Evolutionary conservation across 2,888 invertebrate genomes (phyloP).

Genomic region (Parthenolecanium corni): DNA sequence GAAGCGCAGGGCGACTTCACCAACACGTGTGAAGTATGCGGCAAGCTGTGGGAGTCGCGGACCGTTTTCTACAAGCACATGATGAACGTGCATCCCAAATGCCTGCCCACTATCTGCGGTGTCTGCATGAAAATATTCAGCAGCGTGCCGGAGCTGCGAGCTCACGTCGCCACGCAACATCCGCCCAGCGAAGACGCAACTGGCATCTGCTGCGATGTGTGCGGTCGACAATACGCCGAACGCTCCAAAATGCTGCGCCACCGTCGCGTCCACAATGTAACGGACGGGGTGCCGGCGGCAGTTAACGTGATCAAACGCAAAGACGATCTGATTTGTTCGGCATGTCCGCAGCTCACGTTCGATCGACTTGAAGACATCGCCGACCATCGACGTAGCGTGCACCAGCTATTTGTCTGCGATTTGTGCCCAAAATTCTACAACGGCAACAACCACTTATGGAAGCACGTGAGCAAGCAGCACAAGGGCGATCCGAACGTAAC

Average conservation of each 20-base stretch:
- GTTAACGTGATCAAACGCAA: slow-evolving; percentile 27
- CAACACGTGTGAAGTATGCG: slow-evolving; percentile 39
- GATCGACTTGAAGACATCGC: slow-evolving; percentile 43
- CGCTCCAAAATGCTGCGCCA: slow-evolving; percentile 44
- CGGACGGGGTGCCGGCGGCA: slow-evolving; percentile 33
- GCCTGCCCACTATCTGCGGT: slow-evolving; percentile 42
- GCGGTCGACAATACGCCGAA: slow-evolving; percentile 43
- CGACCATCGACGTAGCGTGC: slow-evolving; percentile 44
- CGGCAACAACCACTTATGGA: slow-evolving; percentile 49
- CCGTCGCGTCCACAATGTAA: slow-evolving; percentile 40
- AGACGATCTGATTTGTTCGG: slow-evolving; percentile 33
- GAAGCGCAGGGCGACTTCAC: slow-evolving; percentile 39
- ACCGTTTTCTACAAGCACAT: slow-evolving; percentile 45
- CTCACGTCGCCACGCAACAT: slow-evolving; percentile 40
- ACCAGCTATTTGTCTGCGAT: slow-evolving; percentile 49
- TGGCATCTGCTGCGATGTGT: slow-evolving; percentile 43
- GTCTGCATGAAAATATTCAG: slow-evolving; percentile 43
- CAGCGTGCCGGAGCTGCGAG: slow-evolving; percentile 39
- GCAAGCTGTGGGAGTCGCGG: slow-evolving; percentile 43
- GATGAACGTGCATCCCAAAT: slow-evolving; percentile 44
- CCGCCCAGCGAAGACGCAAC: slow-evolving; percentile 41
- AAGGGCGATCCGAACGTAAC: slow-evolving; percentile 49
- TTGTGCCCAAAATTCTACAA: slow-evolving; percentile 50
- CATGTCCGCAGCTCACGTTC: slow-evolving; percentile 37
- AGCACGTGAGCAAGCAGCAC: slow-evolving; percentile 49